Evolutionary conservation across 2,888 invertebrate genomes (phyloP), one percentile per base, ranked within the genome.

Genomic region (Monoplex corrugatus): DNA sequence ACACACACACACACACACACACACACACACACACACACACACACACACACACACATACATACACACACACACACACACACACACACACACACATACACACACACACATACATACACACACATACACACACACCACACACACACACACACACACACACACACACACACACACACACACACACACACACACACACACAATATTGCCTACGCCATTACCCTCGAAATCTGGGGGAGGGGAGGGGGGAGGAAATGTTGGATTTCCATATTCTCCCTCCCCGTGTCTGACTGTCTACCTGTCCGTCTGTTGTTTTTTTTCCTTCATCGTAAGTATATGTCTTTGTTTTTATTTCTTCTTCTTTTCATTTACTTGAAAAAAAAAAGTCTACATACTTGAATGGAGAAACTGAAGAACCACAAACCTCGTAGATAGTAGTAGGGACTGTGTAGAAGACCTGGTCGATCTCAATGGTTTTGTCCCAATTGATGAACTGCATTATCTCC

Each of bases 371-470:
- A n/a, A n/a, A n/a, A n/a, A n/a, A n/a, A n/a, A n/a, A n/a, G n/a
- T n/a, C n/a, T n/a, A n/a, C n/a, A n/a, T n/a, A n/a, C n/a, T n/a
- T n/a, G n/a, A n/a, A n/a, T n/a, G n/a, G n/a, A n/a, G 84, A 3
- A 91, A 90, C 87, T 89, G 87, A n/a, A n/a, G n/a, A 5, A 68
- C 5, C 16, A 6, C 86, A n/a, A 13, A 90, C 89, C 75, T 90
- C 50, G 87, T 50, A 91, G 78, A 91, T 90, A 78, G 43, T 89
- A 23, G 75, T 91, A 28, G 91, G 91, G 10, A 19, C 72, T 1
- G 87, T 88, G 86, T 91, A 91, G 87, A 91, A 91, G 45, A 91
- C 57, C 78, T 90, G 90, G 83, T 88, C 90, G 86, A 91, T 91
- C 40, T 72, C 82, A 23, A 91, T 90, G 83, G 91, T 91, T 32